Evolutionary conservation across 2,797 vertebrate genomes (phyloP).

Genomic region (Syngnathus rostellatus): DNA sequence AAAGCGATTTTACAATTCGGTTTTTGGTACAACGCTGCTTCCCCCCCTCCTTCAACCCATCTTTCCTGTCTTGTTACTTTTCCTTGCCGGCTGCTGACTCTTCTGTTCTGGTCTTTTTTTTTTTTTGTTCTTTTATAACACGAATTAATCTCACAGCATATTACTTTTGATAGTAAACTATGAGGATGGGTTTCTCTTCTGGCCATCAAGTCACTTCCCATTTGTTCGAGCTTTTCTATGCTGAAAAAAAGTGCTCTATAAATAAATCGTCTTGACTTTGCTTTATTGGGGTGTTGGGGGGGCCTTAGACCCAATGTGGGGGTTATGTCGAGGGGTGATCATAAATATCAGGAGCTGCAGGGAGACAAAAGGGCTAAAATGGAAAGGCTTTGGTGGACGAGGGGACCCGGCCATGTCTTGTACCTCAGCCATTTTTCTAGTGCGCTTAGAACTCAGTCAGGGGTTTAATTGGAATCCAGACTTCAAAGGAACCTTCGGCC

Average conservation of each 20-base stretch:
- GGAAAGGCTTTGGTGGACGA: slow-evolving; percentile 81
- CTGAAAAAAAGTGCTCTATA: neutral
- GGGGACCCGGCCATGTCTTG: slow-evolving; percentile 87
- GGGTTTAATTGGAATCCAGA: slow-evolving; percentile 99
- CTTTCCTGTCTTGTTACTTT: no score
- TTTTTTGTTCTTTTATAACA: neutral
- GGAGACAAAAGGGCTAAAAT: slow-evolving; percentile 81
- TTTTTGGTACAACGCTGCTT: neutral
- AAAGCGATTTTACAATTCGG: no score
- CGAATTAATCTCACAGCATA: neutral
- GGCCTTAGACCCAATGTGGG: slow-evolving; percentile 41
- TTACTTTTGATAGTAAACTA: neutral
- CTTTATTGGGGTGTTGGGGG: slow-evolving; percentile 20
- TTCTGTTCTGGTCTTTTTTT: no score
- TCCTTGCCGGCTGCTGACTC: no score
- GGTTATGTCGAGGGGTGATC: slow-evolving; percentile 75
- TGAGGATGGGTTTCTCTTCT: neutral
- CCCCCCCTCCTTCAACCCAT: no score
- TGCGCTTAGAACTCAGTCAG: slow-evolving; percentile 98
- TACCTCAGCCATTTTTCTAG: slow-evolving; percentile 93
- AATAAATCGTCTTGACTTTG: slow-evolving; percentile 4
- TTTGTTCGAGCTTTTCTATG: slow-evolving; percentile 3
- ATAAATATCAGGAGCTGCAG: slow-evolving; percentile 83
- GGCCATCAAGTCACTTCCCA: neutral
- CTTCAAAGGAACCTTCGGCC: slow-evolving; percentile 93